These are phyloP conservation scores for Chelidonichthys spinosus DNA, from an alignment of 2,797 vertebrate genomes.

Conservation along the genomic window DNA sequence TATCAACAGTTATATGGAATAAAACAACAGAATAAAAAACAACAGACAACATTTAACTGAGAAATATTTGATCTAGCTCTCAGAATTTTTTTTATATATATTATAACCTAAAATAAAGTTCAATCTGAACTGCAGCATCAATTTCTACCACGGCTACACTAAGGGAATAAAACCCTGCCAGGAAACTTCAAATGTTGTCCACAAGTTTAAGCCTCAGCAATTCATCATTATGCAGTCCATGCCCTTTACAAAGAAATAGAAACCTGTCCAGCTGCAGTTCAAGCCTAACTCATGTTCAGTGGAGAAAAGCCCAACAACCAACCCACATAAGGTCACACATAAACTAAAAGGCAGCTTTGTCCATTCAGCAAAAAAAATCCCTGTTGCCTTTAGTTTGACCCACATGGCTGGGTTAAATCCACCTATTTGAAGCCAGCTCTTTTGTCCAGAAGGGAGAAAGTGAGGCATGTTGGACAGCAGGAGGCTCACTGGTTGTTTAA, in stretches of 20 bases:
- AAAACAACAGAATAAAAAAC: slow-evolving; percentile 27
- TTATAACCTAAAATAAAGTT: not conserved
- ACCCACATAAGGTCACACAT: slow-evolving; percentile 46
- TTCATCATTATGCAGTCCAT: slow-evolving; percentile 63
- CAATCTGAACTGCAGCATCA: slow-evolving; percentile 19
- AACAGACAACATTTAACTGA: not conserved
- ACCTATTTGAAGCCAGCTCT: slow-evolving; percentile 56
- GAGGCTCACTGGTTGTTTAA: slow-evolving; percentile 33
- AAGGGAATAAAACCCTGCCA: slow-evolving; percentile 31
- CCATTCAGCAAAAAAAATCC: slow-evolving; percentile 52
- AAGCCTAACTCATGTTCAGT: slow-evolving; percentile 22
- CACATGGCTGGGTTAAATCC: slow-evolving; percentile 61
- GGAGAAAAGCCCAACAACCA: slow-evolving; percentile 21
- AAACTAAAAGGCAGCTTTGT: slow-evolving; percentile 55
- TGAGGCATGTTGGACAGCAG: slow-evolving; percentile 19
- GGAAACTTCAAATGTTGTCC: slow-evolving; percentile 43
- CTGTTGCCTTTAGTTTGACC: slow-evolving; percentile 57
- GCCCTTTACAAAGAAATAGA: slow-evolving; percentile 59
- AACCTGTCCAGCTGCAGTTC: slow-evolving; percentile 42
- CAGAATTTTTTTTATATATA: not conserved
- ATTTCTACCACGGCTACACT: slow-evolving; percentile 17
- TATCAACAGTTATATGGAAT: slow-evolving; percentile 33
- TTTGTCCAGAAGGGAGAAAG: slow-evolving; percentile 59
- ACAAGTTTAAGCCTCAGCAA: slow-evolving; percentile 48
- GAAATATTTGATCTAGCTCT: slow-evolving; percentile 19